Base-by-base conservation (phyloP, 1,140 invertebrate genomes). In the Gerris buenoi region DNA sequence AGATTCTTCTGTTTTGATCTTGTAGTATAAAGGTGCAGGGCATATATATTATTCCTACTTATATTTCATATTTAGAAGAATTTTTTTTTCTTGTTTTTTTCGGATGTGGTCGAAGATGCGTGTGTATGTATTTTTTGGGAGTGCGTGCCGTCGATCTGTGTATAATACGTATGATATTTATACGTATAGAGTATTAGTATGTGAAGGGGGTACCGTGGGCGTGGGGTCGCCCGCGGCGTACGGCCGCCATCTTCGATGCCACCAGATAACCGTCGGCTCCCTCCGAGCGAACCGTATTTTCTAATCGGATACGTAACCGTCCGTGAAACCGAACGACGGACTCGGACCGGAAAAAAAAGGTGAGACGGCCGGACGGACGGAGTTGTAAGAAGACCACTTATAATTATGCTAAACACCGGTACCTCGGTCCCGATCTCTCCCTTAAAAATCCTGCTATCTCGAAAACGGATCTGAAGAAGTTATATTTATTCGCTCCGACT, bases 341-440 rank as follows among this genome's bases (percentile, higher is more conserved):
- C n/a, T n/a, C n/a, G n/a, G 23, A 60, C 15, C 58, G 23, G 58
- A 60, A 60, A 60, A 60, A 60, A 56, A 56, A 25, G 23, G 15
- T 25, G 22, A 46, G 23, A 14, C 58, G 58, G 58, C 3, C n/a
- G 58, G 23, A 22, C 10, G 15, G 22, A 60, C 10, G 23, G 23
- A 60, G 5, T 15, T 15, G 23, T 13, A 60, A 60, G 22, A 22
- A 60, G 58, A 15, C 10, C 3, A 25, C 10, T 60, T 60, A 60
- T 60, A 60, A 60, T 60, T 60, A 60, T 60, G 58, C 58, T 60
- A 60, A 60, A 60, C 22, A 60, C 22, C 58, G 23, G 58, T 14
- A 46, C 5, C 33, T 18, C 33, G 33, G 33, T 46, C 33, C 33
- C 33, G 33, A 46, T 46, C 5, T 46, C 33, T 46, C 18, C 18